These are phyloP conservation scores for Pycnomerus fuliginosus DNA, from an alignment of 2,888 invertebrate genomes.

Conservation along the genomic window DNA sequence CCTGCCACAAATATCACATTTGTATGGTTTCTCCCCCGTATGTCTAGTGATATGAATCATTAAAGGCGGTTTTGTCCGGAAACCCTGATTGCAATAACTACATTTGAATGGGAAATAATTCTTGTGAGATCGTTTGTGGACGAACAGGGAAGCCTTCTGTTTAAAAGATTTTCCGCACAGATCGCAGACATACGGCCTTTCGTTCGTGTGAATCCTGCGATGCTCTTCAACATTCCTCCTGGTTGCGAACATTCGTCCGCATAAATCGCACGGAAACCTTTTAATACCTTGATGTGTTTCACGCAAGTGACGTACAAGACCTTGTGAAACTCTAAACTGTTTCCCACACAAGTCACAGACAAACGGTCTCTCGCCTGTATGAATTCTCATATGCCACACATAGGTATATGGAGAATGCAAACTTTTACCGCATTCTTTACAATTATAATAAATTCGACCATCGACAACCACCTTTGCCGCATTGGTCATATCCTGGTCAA, in stretches of 20 bases:
- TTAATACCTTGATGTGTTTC: conserved; percentile 65
- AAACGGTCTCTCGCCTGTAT: conserved; percentile 66
- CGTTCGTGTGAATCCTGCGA: conserved; percentile 61
- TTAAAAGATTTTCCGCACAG: conserved; percentile 65
- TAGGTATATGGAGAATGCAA: conserved; percentile 64
- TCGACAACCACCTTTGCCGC: conserved; percentile 51
- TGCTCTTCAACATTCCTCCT: conserved; percentile 63
- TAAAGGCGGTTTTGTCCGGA: conserved; percentile 60
- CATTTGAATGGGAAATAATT: conserved; percentile 60
- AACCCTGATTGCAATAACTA: conserved; percentile 61
- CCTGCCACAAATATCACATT: conserved; percentile 59
- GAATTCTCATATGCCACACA: conserved; percentile 63
- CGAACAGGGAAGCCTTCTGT: conserved; percentile 65
- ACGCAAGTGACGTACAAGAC: conserved; percentile 61
- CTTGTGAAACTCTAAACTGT: conserved; percentile 65
- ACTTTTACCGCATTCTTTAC: conserved; percentile 60
- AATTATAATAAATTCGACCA: conserved; percentile 59
- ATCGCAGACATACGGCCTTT: conserved; percentile 59
- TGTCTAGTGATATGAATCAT: conserved; percentile 61
- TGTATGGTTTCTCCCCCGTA: conserved; percentile 63
- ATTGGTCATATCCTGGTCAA: conserved; percentile 52
- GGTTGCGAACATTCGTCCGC: conserved; percentile 61
- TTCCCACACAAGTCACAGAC: conserved; percentile 68
- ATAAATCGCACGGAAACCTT: conserved; percentile 60
- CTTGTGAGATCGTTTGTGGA: conserved; percentile 62